Base-by-base conservation (phyloP, 2,797 vertebrate species). In the Lepus townsendii region DNA sequence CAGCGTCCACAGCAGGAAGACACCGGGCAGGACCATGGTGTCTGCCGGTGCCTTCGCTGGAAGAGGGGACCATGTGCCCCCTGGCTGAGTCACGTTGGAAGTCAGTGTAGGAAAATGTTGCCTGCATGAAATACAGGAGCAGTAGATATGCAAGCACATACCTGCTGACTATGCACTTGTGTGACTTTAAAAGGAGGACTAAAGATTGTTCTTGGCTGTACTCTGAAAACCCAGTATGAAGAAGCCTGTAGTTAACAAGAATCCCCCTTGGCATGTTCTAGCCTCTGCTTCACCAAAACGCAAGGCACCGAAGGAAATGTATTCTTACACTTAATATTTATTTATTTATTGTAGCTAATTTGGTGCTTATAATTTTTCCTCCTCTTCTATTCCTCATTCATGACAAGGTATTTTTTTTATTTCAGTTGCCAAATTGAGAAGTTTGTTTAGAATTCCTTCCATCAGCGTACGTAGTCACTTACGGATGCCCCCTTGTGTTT, bases 401-500 rank as follows among this genome's bases (percentile, higher is more conserved):
- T 83, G 62, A 60, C 57, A 60, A 38, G 32, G 38, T 90, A 79
- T 13, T 83, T 47, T 20, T 92, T 93, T 47, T 83, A 42, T 84
- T 95, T 73, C 35, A 88, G 42, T 91, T 68, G 17, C 22, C 73
- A 68, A 63, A 27, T 42, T 24, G 68, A 90, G 47, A 72, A 50
- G 32, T 82, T 50, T 87, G 24, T 87, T 86, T 78, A 69, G 35
- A 80, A 90, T 71, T 24, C 42, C 78, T 92, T 90, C 57, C 63
- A 30, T 66, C 20, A 63, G 42, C 8, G 20, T 50, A 35, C n/a
- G 3, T 79, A 76, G 60, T 88, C 69, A 32, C 73, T 72, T 87
- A 78, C 0, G 0, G 82, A 69, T 94, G 54, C 71, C 93, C 52
- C 54, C 97, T 97, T 96, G 95, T 96, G 22, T 95, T 95, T 93